Conservation (phyloP, 2,888 invertebrate genomes). For the Piscicola geometra region DNA sequence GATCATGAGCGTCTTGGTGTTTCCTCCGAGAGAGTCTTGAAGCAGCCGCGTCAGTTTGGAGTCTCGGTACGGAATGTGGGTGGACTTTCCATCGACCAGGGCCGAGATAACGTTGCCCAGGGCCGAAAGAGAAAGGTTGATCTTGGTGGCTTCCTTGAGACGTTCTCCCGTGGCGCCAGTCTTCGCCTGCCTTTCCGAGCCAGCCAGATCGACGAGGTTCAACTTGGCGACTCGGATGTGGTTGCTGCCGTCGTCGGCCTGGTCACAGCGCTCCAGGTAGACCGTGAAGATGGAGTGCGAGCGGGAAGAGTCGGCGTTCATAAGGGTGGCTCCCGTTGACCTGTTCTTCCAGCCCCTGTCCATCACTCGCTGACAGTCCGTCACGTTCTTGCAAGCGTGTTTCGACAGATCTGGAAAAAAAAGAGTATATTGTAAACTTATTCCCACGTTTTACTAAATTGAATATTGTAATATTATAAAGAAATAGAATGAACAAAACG, state of each 20-base stretch:
- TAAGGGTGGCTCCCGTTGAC: constrained; percentile 76
- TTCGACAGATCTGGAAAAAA: constrained; percentile 68
- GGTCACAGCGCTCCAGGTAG: constrained; percentile 70
- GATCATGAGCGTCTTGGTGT: constrained; percentile 82
- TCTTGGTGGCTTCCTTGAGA: constrained; percentile 81
- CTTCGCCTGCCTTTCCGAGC: constrained; percentile 78
- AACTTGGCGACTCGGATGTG: constrained; percentile 69
- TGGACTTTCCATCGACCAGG: constrained; percentile 73
- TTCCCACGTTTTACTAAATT: too few relatives aligned
- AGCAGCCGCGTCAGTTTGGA: constrained; percentile 74
- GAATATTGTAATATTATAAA: too few relatives aligned
- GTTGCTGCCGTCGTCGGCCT: constrained; percentile 58
- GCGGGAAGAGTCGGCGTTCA: constrained; percentile 77
- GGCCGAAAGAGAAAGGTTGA: constrained; percentile 79
- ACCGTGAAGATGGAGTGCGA: constrained; percentile 84
- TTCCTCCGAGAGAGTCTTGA: constrained; percentile 64
- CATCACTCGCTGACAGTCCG: constrained; percentile 72
- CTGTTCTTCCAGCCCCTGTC: constrained; percentile 73
- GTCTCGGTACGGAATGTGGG: constrained; percentile 74
- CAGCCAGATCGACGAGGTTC: constrained; percentile 82
- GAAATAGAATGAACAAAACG: too few relatives aligned
- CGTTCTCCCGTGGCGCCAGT: constrained; percentile 75
- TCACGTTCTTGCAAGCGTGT: constrained; percentile 72
- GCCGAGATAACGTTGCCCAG: constrained; percentile 85
- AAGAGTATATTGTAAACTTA: too few relatives aligned